A percentile compares a stretch with the other conserved stretches of the same genome.
Conservation (phyloP, 2,113 vertebrate species). For the Misgurnus anguillicaudatus region DNA sequence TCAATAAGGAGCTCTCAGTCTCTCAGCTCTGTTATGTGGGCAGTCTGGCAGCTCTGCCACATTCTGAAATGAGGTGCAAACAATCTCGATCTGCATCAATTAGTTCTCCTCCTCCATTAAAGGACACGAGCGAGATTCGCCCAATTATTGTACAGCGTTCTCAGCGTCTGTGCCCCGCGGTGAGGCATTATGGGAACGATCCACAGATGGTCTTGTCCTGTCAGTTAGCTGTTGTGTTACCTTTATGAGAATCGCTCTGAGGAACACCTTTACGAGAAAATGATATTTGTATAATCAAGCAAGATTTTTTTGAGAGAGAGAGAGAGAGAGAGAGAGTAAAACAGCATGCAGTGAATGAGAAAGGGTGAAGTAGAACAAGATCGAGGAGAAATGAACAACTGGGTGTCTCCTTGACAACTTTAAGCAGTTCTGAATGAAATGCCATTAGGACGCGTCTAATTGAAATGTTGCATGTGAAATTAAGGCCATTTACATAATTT, state of each 20-base stretch:
- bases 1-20: conserved; percentile 23
- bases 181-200: neutral
- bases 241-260: conserved; percentile 2
- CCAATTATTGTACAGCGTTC: conserved; percentile 6
- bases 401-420: conserved; percentile 44
- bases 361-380: neutral
- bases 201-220: neutral
- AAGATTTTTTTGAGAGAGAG: neutral
- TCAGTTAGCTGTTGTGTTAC: neutral
- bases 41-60: conserved; percentile 15
- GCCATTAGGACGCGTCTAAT: conserved; percentile 56
- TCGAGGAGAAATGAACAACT: neutral
- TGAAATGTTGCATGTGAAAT: conserved; percentile 61
- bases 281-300: neutral
- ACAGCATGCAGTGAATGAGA: neutral
- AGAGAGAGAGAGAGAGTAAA: neutral
- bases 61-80: conserved; percentile 28
- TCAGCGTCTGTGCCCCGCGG: neutral
- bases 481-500: conserved; percentile 54
- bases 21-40: neutral
- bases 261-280: conserved; percentile 5
- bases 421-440: conserved; percentile 49
- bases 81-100: conserved; percentile 30
- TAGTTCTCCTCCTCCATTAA: conserved; percentile 3
- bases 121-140: neutral